Conservation (phyloP, 2,113 vertebrate species). For the Labeo rohita region DNA sequence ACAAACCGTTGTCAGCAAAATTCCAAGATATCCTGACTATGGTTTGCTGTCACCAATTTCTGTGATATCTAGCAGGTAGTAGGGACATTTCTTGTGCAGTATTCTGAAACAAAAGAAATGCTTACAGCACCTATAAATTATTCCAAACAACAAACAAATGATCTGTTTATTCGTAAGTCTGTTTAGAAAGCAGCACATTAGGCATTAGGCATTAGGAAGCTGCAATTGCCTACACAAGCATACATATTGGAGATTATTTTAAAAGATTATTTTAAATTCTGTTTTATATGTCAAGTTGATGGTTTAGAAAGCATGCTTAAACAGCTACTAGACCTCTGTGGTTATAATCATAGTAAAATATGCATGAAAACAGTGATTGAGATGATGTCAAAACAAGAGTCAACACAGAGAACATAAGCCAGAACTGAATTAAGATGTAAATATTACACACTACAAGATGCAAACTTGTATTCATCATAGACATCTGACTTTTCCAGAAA, state of each 20-base stretch:
- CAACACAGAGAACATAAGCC: background rate
- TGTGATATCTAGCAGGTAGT: background rate
- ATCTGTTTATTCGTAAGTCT: background rate
- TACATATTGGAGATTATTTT: background rate
- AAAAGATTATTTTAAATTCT: background rate
- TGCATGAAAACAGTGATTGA: background rate
- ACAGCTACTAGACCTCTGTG: background rate
- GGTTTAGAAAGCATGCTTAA: background rate
- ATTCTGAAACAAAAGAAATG: background rate
- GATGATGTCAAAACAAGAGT: background rate
- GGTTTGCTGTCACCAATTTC: background rate
- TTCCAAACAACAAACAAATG: background rate
- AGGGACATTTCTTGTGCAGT: background rate
- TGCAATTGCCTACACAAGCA: background rate
- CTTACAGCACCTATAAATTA: background rate
- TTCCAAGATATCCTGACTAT: background rate
- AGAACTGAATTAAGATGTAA: background rate
- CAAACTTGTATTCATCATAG: background rate
- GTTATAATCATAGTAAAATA: constrained; percentile 4
- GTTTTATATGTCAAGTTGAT: background rate
- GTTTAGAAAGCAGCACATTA: background rate
- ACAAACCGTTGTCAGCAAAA: background rate
- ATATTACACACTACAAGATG: background rate
- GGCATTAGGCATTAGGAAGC: background rate
- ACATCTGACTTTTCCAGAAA: background rate